Conservation (phyloP, 2,797 vertebrate genomes). For the Mormyrus hasselquistii region DNA sequence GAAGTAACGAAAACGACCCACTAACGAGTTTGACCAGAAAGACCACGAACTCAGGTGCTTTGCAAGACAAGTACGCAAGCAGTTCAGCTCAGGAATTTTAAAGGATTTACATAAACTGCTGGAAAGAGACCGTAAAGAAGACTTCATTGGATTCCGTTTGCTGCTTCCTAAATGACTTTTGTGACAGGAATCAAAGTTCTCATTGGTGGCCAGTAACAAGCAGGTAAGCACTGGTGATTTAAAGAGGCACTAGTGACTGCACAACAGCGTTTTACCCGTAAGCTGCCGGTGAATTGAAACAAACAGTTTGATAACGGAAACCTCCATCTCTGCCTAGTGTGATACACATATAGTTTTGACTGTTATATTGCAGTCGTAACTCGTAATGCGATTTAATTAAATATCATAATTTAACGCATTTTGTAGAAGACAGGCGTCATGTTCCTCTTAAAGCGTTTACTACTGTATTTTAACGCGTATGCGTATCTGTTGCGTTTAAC, state of each 20-base stretch:
- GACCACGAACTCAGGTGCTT: conserved; percentile 12
- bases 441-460: not conserved
- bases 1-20: conserved; percentile 1
- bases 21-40: conserved; percentile 9
- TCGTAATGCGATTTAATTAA: not conserved
- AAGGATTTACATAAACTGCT: conserved; percentile 11
- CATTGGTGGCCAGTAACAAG: conserved; percentile 35
- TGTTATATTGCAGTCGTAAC: not conserved
- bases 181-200: conserved; percentile 46
- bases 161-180: conserved; percentile 45
- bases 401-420: not conserved
- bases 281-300: not conserved
- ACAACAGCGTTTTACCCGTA: not conserved
- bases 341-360: not conserved
- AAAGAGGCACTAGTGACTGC: not conserved
- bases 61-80: conserved; percentile 5
- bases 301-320: not conserved
- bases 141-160: conserved; percentile 43
- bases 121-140: not conserved
- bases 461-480: not conserved
- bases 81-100: conserved; percentile 12
- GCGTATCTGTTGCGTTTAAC: not conserved
- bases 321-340: not conserved
- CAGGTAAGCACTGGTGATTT: conserved; percentile 42
- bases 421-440: not conserved